Evolutionary conservation across 2,888 invertebrate genomes (phyloP).

Genomic region (Tubulanus polymorphus): DNA sequence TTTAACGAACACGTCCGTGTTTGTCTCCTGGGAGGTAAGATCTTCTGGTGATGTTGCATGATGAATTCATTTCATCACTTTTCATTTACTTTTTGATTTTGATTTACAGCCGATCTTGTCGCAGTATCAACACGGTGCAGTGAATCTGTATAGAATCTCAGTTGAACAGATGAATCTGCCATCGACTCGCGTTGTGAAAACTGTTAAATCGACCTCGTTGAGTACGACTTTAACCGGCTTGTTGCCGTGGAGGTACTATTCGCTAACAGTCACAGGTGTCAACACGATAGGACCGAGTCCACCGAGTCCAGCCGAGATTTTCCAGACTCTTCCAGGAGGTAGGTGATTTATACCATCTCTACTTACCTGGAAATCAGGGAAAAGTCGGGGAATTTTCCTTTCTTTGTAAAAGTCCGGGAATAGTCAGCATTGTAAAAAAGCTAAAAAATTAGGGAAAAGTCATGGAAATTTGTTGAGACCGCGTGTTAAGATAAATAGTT

Average conservation of each 20-base stretch:
- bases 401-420: too few relatives aligned
- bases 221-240: neutral
- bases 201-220: neutral
- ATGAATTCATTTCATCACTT: too few relatives aligned
- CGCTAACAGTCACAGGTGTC: neutral
- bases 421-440: too few relatives aligned
- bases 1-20: neutral
- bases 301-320: neutral
- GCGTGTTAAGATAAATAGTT: too few relatives aligned
- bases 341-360: too few relatives aligned
- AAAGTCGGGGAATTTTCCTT: too few relatives aligned
- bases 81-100: too few relatives aligned
- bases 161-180: neutral
- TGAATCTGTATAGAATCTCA: neutral
- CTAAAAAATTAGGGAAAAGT: too few relatives aligned
- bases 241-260: neutral
- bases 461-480: too few relatives aligned
- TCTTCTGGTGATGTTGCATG: too few relatives aligned
- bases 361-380: too few relatives aligned
- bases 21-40: neutral
- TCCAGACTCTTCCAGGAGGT: neutral
- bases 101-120: neutral
- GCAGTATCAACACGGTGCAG: neutral
- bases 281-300: neutral
- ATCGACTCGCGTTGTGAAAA: neutral